phyloP scores from a whole-genome alignment of 2,888 invertebrate species.

The Macrosoma leucophasiata region DNA sequence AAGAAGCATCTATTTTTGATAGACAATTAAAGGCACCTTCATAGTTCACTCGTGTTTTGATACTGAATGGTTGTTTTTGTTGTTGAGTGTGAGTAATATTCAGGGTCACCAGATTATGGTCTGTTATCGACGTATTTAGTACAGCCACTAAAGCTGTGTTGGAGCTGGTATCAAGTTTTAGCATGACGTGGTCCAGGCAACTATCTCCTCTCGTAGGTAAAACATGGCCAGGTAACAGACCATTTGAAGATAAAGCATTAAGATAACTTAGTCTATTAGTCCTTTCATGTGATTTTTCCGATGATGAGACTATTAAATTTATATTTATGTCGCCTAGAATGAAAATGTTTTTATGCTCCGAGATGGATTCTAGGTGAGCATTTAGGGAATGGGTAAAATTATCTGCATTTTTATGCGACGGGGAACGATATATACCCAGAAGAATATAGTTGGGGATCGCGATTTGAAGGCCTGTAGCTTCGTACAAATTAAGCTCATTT shows the following conservation, averaged over 20 bases:
- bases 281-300: neutral
- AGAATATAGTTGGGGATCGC: neutral
- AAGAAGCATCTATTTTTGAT: slow-evolving; percentile 1
- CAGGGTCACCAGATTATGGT: slow-evolving; percentile 2
- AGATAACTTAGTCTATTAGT: slow-evolving; percentile 5
- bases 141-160: slow-evolving; percentile 2
- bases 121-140: slow-evolving; percentile 4
- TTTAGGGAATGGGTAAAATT: slow-evolving; percentile 3
- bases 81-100: neutral
- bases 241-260: slow-evolving; percentile 1
- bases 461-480: slow-evolving; percentile 2
- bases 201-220: slow-evolving; percentile 5
- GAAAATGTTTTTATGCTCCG: neutral
- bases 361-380: neutral
- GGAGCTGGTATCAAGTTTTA: slow-evolving; percentile 1
- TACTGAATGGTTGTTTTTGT: neutral
- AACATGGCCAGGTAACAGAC: neutral
- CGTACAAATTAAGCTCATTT: neutral
- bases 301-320: slow-evolving; percentile 1
- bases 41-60: slow-evolving; percentile 1
- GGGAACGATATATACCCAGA: slow-evolving; percentile 6
- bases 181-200: slow-evolving; percentile 6
- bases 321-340: slow-evolving; percentile 10
- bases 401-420: slow-evolving; percentile 2
- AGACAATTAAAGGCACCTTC: neutral